Evolutionary conservation across 2,888 invertebrate species (phyloP).

Genomic region (Drosophila borealis): DNA sequence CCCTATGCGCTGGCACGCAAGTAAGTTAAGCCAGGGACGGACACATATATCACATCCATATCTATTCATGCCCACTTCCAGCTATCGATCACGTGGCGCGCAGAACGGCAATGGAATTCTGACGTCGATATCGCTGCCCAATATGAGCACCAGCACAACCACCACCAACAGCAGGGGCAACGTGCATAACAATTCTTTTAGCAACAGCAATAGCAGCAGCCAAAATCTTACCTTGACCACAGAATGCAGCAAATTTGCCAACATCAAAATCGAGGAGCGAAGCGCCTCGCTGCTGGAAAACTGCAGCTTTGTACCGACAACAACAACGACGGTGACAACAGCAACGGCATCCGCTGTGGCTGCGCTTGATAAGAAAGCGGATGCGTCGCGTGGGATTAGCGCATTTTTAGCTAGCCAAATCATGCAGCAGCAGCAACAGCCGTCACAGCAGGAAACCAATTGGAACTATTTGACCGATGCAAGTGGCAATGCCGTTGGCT

Average conservation of each 20-base stretch:
- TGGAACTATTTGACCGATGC: conserved; percentile 76
- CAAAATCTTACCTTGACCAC: conserved; percentile 52
- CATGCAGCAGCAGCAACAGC: conserved; percentile 61
- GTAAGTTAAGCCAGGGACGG: conserved; percentile 56
- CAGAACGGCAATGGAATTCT: conserved; percentile 38
- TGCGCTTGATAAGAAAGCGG: conserved; percentile 55
- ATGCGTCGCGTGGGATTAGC: conserved; percentile 43
- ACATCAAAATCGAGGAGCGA: conserved; percentile 77
- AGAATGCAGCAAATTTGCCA: conserved; percentile 59
- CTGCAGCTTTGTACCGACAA: conserved; percentile 57
- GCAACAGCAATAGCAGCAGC: conserved; percentile 67
- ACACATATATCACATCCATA: not conserved
- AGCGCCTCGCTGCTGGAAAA: conserved; percentile 54
- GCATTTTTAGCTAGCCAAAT: conserved; percentile 67
- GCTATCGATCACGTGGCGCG: conserved; percentile 75
- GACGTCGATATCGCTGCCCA: conserved; percentile 14
- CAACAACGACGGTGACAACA: conserved; percentile 41
- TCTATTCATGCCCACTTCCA: conserved; percentile 13
- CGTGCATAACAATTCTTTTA: conserved; percentile 53
- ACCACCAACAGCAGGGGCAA: conserved; percentile 37
- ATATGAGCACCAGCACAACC: conserved; percentile 10
- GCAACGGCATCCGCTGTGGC: conserved; percentile 35
- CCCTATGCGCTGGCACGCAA: conserved; percentile 82
- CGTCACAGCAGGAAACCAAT: conserved; percentile 63
- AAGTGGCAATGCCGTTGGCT: conserved; percentile 46